Base-by-base conservation (phyloP, 2,888 invertebrate species). In the Ptilodon capucinus region DNA sequence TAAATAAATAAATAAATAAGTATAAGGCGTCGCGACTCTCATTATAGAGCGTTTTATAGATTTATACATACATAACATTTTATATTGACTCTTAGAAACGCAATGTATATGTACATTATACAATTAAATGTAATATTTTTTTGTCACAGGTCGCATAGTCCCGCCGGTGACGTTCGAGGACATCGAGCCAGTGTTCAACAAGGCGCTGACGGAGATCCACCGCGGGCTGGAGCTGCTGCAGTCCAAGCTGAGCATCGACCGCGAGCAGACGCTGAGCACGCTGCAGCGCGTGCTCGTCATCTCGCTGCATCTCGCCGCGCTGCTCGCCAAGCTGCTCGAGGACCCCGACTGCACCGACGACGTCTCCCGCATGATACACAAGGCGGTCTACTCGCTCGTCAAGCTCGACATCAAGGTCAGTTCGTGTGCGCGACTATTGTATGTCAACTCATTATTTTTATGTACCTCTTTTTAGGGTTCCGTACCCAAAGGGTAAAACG, bases 241-340 rank as follows among this genome's bases (percentile, higher is more conserved):
- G 18, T 92, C 92, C 18, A 89, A 93, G 65, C 86, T 93, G 41
- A 92, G 92, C 75, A 92, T 92, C 58, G 95, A 95, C 70, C 89
- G 94, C 25, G 97, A 97, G 77, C 91, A 93, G 59, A 94, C 94
- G 0, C 77, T 93, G 35, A 84, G 89, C 34, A 95, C 96, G 54
- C 91, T 97, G 51, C 97, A 97, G 73, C 93, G 97, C 60, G 95
- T 97, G 42, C 91, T 98, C 59, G 95, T 97, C 40, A 97, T 97
- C 69, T 95, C 97, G 1, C 89, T 98, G 64, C 97, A 98, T 77
- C 89, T 97, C 51, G 95, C 95, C 4, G 96, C 95, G 65, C 84
- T 97, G 42, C 89, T 97, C 76, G 95, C 96, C 8, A 91, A 94
- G 40, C 78, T 94, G 53, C 79, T 94, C 42, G 93, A 93, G 13